Evolutionary conservation across 2,797 vertebrate species (phyloP).

Genomic region (Brachymystax lenok): DNA sequence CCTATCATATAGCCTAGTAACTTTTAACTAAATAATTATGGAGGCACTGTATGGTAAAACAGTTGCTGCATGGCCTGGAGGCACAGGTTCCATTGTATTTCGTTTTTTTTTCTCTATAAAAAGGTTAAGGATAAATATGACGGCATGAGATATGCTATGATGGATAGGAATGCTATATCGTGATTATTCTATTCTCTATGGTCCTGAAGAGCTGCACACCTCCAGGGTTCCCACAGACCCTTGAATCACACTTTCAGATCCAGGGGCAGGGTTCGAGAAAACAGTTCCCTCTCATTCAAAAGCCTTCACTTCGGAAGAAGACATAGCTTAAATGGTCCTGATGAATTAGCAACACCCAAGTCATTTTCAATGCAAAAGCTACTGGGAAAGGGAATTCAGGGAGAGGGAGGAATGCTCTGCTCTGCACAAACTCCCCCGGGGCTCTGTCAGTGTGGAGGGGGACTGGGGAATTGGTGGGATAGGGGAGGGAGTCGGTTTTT

Average conservation of each 20-base stretch:
- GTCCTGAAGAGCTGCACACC: constrained; percentile 10
- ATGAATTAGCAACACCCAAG: constrained; percentile 64
- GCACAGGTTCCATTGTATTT: background rate
- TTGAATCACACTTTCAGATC: constrained; percentile 39
- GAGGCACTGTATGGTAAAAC: background rate
- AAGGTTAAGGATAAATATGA: background rate
- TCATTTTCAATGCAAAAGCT: constrained; percentile 34
- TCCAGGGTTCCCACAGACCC: constrained; percentile 45
- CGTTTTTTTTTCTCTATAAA: background rate
- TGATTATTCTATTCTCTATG: background rate
- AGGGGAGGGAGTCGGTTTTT: constrained; percentile 26
- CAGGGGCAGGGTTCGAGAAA: constrained; percentile 52
- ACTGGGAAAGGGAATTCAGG: constrained; percentile 56
- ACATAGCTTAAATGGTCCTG: constrained; percentile 57
- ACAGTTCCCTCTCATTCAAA: constrained; percentile 52
- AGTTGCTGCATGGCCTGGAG: background rate
- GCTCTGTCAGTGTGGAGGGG: constrained; percentile 17
- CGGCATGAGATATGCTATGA: background rate
- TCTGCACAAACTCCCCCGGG: constrained; percentile 54
- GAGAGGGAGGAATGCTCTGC: constrained; percentile 56
- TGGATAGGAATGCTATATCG: background rate
- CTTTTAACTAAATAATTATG: background rate
- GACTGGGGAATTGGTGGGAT: constrained; percentile 57
- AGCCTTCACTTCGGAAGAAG: constrained; percentile 49
- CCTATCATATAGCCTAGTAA: background rate